Conservation (phyloP, 2,888 invertebrate genomes). For the Drosophila quasianomalipes region DNA sequence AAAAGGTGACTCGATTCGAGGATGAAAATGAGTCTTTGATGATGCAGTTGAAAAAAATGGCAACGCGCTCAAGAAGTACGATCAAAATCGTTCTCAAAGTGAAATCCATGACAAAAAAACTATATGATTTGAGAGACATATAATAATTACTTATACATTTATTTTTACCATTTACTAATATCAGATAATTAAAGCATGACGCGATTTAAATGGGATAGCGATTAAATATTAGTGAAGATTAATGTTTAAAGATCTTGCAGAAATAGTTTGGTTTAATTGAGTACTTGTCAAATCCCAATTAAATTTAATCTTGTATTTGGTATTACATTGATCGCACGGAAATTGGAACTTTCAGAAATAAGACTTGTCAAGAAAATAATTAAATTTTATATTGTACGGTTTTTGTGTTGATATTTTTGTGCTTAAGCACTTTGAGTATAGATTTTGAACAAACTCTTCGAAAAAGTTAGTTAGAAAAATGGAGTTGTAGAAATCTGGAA, state of each 20-base stretch:
- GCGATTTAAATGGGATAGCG: constrained; percentile 8
- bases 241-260: not conserved
- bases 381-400: not conserved
- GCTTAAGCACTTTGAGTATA: not conserved
- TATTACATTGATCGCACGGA: not conserved
- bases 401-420: not conserved
- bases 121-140: constrained; percentile 13
- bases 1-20: constrained; percentile 96
- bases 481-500: not conserved
- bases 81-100: constrained; percentile 41
- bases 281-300: not conserved
- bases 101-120: constrained; percentile 22
- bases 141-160: constrained; percentile 21
- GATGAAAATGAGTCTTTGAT: constrained; percentile 98
- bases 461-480: not conserved
- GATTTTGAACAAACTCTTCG: not conserved
- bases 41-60: constrained; percentile 98
- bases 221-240: not conserved
- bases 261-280: not conserved
- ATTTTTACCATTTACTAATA: constrained; percentile 40
- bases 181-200: not conserved
- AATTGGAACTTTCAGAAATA: not conserved
- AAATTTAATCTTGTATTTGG: not conserved
- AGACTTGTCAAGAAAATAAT: not conserved
- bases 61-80: constrained; percentile 93